Conservation (phyloP, 2,113 vertebrate species). For the Falco punctatus region DNA sequence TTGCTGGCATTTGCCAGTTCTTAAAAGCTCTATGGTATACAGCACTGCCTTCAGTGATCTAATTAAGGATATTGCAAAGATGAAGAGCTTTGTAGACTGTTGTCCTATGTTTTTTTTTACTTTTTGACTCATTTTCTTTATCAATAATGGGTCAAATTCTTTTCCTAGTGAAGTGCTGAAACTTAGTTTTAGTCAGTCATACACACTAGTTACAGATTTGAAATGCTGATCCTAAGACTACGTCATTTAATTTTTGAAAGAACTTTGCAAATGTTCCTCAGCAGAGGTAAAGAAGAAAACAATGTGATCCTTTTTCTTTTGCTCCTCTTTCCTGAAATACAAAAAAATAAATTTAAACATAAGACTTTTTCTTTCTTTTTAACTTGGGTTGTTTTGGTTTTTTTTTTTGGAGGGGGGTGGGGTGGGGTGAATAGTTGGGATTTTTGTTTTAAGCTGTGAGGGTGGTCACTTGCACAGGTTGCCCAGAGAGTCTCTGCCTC, state of each 20-base stretch:
- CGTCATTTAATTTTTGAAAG: neutral
- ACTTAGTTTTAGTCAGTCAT: neutral
- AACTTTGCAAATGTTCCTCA: neutral
- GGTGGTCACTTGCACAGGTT: neutral
- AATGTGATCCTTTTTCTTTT: neutral
- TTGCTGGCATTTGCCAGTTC: neutral
- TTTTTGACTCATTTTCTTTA: neutral
- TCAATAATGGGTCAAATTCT: neutral
- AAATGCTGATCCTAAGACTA: neutral
- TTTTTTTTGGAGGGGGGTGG: too few relatives aligned
- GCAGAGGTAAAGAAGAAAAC: neutral
- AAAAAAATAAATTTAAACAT: neutral
- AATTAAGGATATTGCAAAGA: neutral
- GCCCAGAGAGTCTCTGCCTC: neutral
- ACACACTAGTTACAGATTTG: neutral
- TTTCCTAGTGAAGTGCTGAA: neutral
- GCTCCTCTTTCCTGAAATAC: neutral
- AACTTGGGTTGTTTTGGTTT: neutral
- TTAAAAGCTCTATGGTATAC: neutral
- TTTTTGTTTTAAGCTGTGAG: neutral
- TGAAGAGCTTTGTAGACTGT: neutral
- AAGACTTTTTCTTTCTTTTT: neutral
- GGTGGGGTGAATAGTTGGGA: neutral
- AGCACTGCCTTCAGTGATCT: neutral
- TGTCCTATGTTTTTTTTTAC: neutral